phyloP scores from a whole-genome alignment of 2,888 invertebrate genomes.

The Brachynemurus nebulosus region DNA sequence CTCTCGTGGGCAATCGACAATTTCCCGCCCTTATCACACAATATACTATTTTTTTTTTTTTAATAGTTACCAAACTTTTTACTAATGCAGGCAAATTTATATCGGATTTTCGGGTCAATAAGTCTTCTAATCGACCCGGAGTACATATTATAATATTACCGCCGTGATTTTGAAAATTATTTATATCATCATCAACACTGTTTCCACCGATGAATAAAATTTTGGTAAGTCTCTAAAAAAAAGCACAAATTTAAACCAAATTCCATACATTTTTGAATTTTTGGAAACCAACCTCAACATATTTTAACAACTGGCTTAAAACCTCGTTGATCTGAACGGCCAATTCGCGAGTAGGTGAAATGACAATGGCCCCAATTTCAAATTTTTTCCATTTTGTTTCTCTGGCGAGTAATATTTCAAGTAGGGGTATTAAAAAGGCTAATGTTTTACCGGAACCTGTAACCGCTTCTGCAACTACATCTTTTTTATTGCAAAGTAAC shows the following conservation, averaged over 20 bases:
- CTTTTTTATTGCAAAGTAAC: constrained; percentile 75
- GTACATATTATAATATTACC: constrained; percentile 87
- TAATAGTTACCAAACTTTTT: constrained; percentile 55
- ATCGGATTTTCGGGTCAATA: constrained; percentile 56
- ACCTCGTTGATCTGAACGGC: constrained; percentile 78
- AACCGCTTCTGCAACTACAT: constrained; percentile 96
- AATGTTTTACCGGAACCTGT: constrained; percentile 98
- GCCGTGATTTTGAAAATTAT: constrained; percentile 48
- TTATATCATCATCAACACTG: constrained; percentile 60
- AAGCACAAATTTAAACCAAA: constrained; percentile 1
- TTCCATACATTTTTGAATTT: no score
- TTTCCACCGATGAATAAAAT: constrained; percentile 71
- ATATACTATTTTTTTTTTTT: no score
- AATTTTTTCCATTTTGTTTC: constrained; percentile 50
- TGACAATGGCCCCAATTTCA: constrained; percentile 76
- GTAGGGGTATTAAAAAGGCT: constrained; percentile 83
- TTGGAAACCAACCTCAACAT: constrained; percentile 32
- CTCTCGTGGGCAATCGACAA: no score
- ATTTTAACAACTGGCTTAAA: constrained; percentile 33
- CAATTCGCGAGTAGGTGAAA: constrained; percentile 92
- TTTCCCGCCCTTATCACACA: no score
- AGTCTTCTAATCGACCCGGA: constrained; percentile 84
- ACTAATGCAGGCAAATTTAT: constrained; percentile 56
- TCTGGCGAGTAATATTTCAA: constrained; percentile 65
- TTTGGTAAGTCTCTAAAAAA: constrained; percentile 33